These are phyloP conservation scores for Dasyprocta punctata DNA, from an alignment of 2,113 vertebrate genomes.

Conservation along the genomic window DNA sequence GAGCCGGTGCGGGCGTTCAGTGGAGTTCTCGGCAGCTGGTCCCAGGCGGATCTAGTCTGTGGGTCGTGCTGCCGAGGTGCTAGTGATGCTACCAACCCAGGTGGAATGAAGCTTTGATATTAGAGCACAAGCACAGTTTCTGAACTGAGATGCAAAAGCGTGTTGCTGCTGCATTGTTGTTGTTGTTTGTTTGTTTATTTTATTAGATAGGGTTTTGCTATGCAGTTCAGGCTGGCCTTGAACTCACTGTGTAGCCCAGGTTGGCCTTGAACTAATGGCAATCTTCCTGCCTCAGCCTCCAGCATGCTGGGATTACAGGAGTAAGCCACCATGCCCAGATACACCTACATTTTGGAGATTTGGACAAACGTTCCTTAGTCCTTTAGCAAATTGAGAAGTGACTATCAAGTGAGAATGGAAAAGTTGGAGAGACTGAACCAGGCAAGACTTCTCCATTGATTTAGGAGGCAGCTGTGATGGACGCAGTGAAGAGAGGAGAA, in stretches of 20 bases:
- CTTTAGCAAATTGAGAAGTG: not conserved
- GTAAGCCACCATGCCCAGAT: not conserved
- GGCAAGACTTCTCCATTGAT: not conserved
- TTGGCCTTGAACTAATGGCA: not conserved
- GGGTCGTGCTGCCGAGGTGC: not conserved
- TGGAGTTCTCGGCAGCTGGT: not conserved
- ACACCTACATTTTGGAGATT: not conserved
- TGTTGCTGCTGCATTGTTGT: not conserved
- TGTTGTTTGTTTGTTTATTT: not conserved
- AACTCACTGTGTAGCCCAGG: not conserved
- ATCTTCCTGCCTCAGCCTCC: not conserved
- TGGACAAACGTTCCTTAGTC: not conserved
- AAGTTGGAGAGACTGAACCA: not conserved
- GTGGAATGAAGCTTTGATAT: constrained; percentile 1
- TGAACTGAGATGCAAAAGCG: not conserved
- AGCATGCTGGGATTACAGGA: not conserved
- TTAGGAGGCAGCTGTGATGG: not conserved
- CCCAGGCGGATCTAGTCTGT: not conserved
- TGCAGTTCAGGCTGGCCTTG: not conserved
- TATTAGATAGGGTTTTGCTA: not conserved
- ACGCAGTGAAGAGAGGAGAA: not conserved
- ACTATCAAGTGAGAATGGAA: not conserved
- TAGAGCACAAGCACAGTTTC: not conserved
- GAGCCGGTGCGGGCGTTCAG: not conserved
- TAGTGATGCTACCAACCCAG: not conserved